phyloP scores from a whole-genome alignment of 2,888 invertebrate genomes.

The Deilephila porcellus region DNA sequence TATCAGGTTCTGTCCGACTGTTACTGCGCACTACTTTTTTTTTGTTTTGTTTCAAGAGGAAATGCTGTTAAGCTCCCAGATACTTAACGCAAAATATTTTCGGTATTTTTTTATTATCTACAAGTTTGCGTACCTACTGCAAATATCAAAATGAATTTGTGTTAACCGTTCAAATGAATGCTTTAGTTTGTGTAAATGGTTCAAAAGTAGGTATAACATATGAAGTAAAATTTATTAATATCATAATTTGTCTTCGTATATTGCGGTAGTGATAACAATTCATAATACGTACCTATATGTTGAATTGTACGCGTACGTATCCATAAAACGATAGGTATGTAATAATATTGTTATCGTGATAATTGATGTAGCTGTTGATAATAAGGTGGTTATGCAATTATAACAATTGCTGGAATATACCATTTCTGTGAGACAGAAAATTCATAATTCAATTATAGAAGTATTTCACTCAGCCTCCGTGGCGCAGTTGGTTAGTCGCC shows the following conservation, averaged over 20 bases:
- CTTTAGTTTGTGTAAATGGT: not conserved
- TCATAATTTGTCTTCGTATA: not conserved
- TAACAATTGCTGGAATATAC: constrained; percentile 1
- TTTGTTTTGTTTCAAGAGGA: too few relatives aligned
- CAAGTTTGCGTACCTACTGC: too few relatives aligned
- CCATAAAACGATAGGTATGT: constrained; percentile 15
- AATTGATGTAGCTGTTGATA: constrained; percentile 32
- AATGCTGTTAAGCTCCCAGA: too few relatives aligned
- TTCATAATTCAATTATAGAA: too few relatives aligned
- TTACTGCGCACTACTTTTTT: too few relatives aligned
- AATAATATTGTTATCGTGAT: constrained; percentile 19
- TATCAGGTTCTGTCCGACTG: too few relatives aligned
- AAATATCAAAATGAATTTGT: not conserved
- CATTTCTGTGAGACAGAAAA: not conserved
- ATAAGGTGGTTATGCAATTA: constrained; percentile 32
- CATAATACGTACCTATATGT: constrained; percentile 16
- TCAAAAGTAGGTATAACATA: not conserved
- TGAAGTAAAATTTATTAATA: not conserved
- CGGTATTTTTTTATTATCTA: too few relatives aligned
- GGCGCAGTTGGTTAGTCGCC: too few relatives aligned
- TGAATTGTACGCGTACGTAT: not conserved
- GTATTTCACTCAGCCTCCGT: too few relatives aligned
- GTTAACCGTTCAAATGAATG: not conserved
- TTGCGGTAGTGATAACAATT: constrained; percentile 21
- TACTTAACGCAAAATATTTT: too few relatives aligned